Evolutionary conservation across 2,888 invertebrate species (phyloP), one percentile per base, ranked within the genome.

Genomic region (Amblyjoppa proteus): DNA sequence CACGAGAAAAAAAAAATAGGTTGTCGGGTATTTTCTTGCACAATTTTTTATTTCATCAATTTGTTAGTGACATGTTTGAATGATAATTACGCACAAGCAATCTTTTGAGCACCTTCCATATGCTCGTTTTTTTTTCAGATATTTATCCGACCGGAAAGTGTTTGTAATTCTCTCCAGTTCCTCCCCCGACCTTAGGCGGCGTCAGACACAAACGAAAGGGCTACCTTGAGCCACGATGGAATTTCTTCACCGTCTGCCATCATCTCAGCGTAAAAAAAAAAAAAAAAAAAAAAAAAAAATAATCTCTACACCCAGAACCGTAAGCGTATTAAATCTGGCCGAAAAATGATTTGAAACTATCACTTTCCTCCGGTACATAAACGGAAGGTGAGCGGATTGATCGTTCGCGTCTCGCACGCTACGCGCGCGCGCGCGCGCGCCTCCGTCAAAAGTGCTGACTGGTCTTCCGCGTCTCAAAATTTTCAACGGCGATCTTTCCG

Each of bases 221-320:
- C 41, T 3, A 41, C 11, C 69, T 56, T 38, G 53, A 81, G 51
- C 75, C 75, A 13, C 38, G 56, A 56, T 70, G 75, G 64, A 69
- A 79, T 75, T 74, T 79, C 69, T 61, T 56, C 53, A 83, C 58
- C 45, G 28, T 51, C 28, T 53, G 13, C 11, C 53, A 28, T 2
- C 20, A 9, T 38, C 38, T 41, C 31, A 13, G 1, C 45, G 2
- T 9, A 58, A 34, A 25, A 45, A 53, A 11, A 49, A 25, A 41
- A 49, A 61, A 11, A 31, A 9, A 41, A 41, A 58, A 34, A 25
- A 45, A 53, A 11, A 49, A 25, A 41, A 49, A 61, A 11, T 20
- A 9, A 41, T 11, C 2, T 41, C 58, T 34, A 69, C 38, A 56
- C 45, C 31, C 51, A 41, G 34, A 28, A 49, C 45, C 16, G 3